A percentile compares a stretch with the other conserved stretches of the same genome.
These are phyloP conservation scores for Labeo catla DNA, from an alignment of 2,113 vertebrate species.

Conservation along the genomic window DNA sequence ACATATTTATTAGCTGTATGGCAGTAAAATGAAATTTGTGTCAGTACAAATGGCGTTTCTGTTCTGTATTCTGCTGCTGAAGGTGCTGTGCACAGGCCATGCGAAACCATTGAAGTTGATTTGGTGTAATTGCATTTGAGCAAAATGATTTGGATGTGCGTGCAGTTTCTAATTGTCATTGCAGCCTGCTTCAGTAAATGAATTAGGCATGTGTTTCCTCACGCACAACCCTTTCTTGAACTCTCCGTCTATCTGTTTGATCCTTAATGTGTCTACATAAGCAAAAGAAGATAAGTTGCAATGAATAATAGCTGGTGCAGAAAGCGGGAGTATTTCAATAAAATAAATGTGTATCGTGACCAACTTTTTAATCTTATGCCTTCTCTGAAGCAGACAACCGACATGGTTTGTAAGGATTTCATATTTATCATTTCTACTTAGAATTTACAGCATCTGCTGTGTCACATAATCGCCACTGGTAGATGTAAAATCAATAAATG, in stretches of 20 bases:
- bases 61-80: conserved; percentile 46
- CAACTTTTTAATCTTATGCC: conserved; percentile 12
- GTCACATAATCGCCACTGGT: neutral
- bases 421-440: neutral
- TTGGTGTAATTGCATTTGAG: conserved; percentile 54
- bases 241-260: conserved; percentile 28
- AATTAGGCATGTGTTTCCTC: conserved; percentile 37
- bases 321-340: neutral
- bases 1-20: neutral
- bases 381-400: conserved; percentile 5
- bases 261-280: neutral
- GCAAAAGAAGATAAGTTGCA: conserved; percentile 18
- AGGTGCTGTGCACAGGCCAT: conserved; percentile 41
- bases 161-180: conserved; percentile 50
- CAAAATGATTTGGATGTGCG: conserved; percentile 41
- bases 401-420: neutral
- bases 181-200: conserved; percentile 40
- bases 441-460: neutral
- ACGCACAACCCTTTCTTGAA: conserved; percentile 5
- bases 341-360: conserved; percentile 15
- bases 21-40: conserved; percentile 8
- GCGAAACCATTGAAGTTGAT: conserved; percentile 53
- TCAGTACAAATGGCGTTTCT: conserved; percentile 36
- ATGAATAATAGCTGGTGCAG: neutral
- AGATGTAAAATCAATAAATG: conserved; percentile 5